Base-by-base conservation (phyloP, 1,140 invertebrate species). In the Cydia splendana region DNA sequence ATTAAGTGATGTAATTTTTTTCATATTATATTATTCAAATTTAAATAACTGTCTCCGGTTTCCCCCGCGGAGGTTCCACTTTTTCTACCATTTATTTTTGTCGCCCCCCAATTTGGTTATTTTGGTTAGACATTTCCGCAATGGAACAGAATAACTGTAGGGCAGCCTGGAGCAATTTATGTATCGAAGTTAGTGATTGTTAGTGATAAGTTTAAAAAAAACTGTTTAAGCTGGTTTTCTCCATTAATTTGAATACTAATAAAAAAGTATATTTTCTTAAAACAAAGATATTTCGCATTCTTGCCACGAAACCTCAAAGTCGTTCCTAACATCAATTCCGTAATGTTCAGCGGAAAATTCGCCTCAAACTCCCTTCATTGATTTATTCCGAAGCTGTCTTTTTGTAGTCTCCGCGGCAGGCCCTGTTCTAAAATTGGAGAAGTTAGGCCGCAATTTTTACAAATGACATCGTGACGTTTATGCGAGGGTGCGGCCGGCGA, bases 1-100 rank as follows among this genome's bases (percentile, higher is more conserved):
- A 94, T 93, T 94, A 94, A 94, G 91, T 94, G 93, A 94, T 93
- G 93, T 94, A 94, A 94, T 94, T 94, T 94, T 93, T 94, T 93
- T 89, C 93, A 93, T 93, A 93, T 94, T 91, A 94, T 94, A 93
- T 93, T 93, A 94, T 94, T 94, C 93, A 94, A 94, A 94, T 94
- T 94, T 94, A 94, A 94, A 93, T 94, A 94, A 94, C 91, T 93
- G 91, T 93, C 93, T 94, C 87, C 90, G 87, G 87, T 91, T 92
- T 89, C 90, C 90, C 89, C 87, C 82, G 85, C 83, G 82, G 80
- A 91, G 89, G 86, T 92, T 88, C 88, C 85, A 87, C 83, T 88
- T 88, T 84, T 83, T 88, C 86, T 88, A 82, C 85, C 86, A 83
- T 91, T 88, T 93, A 86, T 90, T 91, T 88, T 91, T 87, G 82